These are phyloP conservation scores for Micrastur ruficollis DNA, from an alignment of 2,797 vertebrate genomes.

Conservation along the genomic window DNA sequence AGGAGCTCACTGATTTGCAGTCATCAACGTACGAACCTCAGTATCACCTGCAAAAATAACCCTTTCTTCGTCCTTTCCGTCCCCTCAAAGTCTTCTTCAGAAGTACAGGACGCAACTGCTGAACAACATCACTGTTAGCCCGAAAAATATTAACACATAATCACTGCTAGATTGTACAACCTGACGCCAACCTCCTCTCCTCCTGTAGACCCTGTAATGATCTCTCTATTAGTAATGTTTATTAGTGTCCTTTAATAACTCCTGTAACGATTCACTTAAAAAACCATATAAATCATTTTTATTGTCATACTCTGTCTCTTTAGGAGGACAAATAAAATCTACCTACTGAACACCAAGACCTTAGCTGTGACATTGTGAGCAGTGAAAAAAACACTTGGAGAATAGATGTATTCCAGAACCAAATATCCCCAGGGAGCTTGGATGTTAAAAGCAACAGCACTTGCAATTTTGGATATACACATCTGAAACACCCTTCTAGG, in stretches of 20 bases:
- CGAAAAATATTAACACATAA: not conserved
- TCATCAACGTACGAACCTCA: not conserved
- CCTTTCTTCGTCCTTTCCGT: not conserved
- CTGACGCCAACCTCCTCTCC: not conserved
- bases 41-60: not conserved
- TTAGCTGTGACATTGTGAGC: slow-evolving; percentile 31
- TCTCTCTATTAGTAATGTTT: not conserved
- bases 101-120: not conserved
- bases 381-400: slow-evolving; percentile 44
- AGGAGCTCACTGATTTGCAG: not conserved
- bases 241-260: slow-evolving; percentile 13
- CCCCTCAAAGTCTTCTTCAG: not conserved
- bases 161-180: not conserved
- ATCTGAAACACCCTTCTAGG: not conserved
- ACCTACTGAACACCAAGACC: not conserved
- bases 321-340: slow-evolving; percentile 49
- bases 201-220: not conserved
- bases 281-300: slow-evolving; percentile 3
- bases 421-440: slow-evolving; percentile 36
- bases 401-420: slow-evolving; percentile 49
- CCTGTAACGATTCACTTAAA: slow-evolving; percentile 5
- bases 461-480: slow-evolving; percentile 32
- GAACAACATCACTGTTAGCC: not conserved
- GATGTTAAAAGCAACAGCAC: slow-evolving; percentile 37
- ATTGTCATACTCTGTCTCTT: not conserved